These are phyloP conservation scores for Zaprionus tsacasi DNA, from an alignment of 1,140 invertebrate species.

Conservation along the genomic window DNA sequence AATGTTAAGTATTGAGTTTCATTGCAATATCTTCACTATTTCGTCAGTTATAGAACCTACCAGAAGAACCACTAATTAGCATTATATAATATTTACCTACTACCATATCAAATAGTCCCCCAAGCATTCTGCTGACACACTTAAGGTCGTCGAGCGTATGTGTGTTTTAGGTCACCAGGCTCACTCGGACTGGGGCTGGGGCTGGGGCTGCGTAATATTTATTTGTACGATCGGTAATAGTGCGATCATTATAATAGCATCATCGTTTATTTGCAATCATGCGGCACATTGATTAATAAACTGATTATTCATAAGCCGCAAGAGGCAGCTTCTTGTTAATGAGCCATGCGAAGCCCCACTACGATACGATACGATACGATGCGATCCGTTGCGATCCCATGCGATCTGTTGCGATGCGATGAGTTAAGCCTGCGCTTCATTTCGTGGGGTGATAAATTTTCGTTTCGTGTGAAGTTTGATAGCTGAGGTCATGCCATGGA, in stretches of 20 bases:
- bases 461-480: conserved; percentile 72
- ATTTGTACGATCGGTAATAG: conserved; percentile 59
- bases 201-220: conserved; percentile 3
- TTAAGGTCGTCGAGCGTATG: conserved; percentile 2
- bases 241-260: conserved; percentile 79
- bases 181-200: neutral
- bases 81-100: neutral
- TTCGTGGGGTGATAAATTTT: conserved; percentile 51
- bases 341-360: conserved; percentile 60
- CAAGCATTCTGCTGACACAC: neutral
- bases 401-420: conserved; percentile 31
- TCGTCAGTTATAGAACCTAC: neutral
- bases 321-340: conserved; percentile 79
- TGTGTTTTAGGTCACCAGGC: conserved; percentile 27
- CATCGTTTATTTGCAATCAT: conserved; percentile 75
- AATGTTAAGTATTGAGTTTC: neutral
- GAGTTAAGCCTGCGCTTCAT: conserved; percentile 57
- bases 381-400: neutral
- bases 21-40: neutral
- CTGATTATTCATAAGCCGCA: conserved; percentile 78
- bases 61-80: neutral
- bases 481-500: conserved; percentile 78
- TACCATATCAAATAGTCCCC: neutral
- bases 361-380: neutral
- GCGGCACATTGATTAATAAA: conserved; percentile 74